Evolutionary conservation across 2,797 vertebrate genomes (phyloP), one percentile per base, ranked within the genome.

Genomic region (Chelonia mydas): DNA sequence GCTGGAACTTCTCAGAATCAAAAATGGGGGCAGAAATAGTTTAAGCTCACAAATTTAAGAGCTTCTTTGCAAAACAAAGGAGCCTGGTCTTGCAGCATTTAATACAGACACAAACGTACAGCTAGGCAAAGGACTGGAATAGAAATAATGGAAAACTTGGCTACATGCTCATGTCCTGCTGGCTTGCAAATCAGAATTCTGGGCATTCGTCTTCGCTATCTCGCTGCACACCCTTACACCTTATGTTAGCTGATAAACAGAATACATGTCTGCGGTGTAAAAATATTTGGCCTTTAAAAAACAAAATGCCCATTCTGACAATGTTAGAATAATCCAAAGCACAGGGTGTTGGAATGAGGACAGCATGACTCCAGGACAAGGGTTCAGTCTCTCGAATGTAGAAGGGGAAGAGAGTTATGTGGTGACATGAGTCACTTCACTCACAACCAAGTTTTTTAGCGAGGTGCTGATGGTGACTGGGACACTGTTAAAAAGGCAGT

Each of bases 41-140:
- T 28, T 49, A 55, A 55, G 87, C 16, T 79, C 13, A 2, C 4
- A 0, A n/a, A 6, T 76, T 87, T 25, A 45, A 91, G 84, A 80
- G 37, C 23, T 80, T 65, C 90, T 37, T 25, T 7, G 19, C 0
- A 41, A 41, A 93, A 86, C 61, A 21, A 2, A 37, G 33, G 54
- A 86, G 54, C 1, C 1, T 0, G 15, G 5, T 2, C 47, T 12
- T 2, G 1, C 37, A 51, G 28, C 74, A 72, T 47, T 9, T 11
- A 27, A 16, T 13, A 81, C 72, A 50, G 72, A 2, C 68, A 47
- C 1, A 5, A 2, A 89, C 51, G 47, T 81, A 54, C 81, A 89
- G 94, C 57, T 17, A 50, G 0, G 3, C 1, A 5, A 0, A 0
- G 3, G 12, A 87, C 47, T 5, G 47, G 2, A 25, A 23, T 0